Evolutionary conservation across 1,140 invertebrate species (phyloP).

Genomic region (Temnothorax longispinosus): DNA sequence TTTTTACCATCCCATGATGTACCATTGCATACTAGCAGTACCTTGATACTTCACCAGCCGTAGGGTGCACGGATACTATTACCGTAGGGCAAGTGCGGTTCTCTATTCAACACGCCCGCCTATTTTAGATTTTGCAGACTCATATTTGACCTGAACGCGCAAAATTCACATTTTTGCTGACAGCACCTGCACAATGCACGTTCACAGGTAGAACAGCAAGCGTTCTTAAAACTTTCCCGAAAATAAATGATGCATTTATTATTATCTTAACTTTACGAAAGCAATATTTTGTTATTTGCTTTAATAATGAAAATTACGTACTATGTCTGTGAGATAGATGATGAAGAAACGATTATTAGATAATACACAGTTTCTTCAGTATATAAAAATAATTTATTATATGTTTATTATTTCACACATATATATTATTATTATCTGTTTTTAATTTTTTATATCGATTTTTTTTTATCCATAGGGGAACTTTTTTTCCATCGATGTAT

Average conservation of each 20-base stretch:
- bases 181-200: background rate
- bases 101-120: slow-evolving; percentile 70
- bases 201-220: background rate
- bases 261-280: background rate
- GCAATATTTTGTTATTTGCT: background rate
- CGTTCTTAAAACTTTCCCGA: background rate
- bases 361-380: background rate
- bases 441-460: background rate
- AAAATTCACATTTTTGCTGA: slow-evolving; percentile 21
- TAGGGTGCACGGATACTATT: slow-evolving; percentile 73
- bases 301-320: background rate
- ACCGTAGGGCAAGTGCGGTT: slow-evolving; percentile 77
- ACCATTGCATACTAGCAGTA: slow-evolving; percentile 48
- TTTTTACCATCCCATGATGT: slow-evolving; percentile 63
- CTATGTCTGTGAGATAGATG: background rate
- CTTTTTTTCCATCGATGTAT: background rate
- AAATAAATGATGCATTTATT: background rate
- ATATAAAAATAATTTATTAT: background rate
- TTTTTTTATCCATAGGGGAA: background rate
- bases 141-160: background rate
- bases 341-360: background rate
- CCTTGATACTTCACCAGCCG: slow-evolving; percentile 42
- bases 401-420: background rate
- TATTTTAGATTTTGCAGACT: slow-evolving; percentile 70
- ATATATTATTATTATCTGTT: background rate